These are phyloP conservation scores for Thinocorus orbignyianus DNA, from an alignment of 2,113 vertebrate species.

Conservation along the genomic window DNA sequence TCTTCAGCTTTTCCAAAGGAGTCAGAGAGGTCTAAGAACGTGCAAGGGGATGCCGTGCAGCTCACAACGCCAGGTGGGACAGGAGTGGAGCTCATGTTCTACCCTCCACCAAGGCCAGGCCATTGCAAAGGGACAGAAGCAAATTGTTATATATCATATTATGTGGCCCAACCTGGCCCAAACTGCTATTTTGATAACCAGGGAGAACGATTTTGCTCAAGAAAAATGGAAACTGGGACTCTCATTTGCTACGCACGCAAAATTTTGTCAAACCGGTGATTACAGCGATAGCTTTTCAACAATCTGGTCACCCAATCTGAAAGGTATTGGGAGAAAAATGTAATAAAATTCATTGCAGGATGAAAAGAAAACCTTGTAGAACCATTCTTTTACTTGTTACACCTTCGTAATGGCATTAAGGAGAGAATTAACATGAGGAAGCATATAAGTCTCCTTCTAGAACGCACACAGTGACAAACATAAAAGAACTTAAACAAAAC, in stretches of 20 bases:
- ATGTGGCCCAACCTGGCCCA: background rate
- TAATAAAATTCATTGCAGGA: background rate
- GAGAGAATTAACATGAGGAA: background rate
- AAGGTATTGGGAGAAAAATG: background rate
- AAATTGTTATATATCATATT: slow-evolving; percentile 59
- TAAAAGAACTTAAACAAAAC: background rate
- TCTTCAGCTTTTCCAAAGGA: slow-evolving; percentile 74
- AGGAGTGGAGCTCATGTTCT: slow-evolving; percentile 32
- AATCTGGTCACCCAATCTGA: background rate
- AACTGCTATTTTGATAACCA: slow-evolving; percentile 25
- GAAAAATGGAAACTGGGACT: slow-evolving; percentile 40
- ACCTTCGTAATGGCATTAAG: background rate
- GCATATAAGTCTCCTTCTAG: background rate
- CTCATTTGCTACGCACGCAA: slow-evolving; percentile 47
- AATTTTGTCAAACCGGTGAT: slow-evolving; percentile 42
- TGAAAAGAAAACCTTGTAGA: background rate
- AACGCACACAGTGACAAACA: background rate
- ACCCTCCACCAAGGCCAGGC: slow-evolving; percentile 69
- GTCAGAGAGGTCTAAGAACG: slow-evolving; percentile 71
- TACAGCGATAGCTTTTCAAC: background rate
- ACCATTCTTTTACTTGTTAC: background rate
- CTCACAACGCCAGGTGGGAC: slow-evolving; percentile 61
- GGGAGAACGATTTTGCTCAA: slow-evolving; percentile 25
- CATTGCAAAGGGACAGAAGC: slow-evolving; percentile 72
- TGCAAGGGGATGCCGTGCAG: slow-evolving; percentile 54